Conservation (phyloP, 2,888 invertebrate species). For the Aphodius sticticus region DNA sequence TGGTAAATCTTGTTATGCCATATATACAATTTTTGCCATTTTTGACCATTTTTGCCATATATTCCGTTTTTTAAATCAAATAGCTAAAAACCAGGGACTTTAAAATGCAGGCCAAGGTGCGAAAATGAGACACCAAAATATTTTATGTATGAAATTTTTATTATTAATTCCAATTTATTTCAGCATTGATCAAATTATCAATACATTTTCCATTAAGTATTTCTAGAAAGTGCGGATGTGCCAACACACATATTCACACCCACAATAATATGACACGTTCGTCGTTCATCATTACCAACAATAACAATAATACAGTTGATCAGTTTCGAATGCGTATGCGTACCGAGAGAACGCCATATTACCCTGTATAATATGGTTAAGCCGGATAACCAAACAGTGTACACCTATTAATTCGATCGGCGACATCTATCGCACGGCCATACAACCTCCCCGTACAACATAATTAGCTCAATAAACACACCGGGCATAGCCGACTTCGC, state of each 20-base stretch:
- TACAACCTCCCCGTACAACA: neutral
- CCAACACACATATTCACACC: neutral
- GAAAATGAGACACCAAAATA: no score
- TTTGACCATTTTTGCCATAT: no score
- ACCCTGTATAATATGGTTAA: neutral
- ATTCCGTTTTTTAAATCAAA: no score
- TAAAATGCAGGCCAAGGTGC: no score
- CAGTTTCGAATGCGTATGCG: neutral
- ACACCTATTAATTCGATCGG: slow-evolving; percentile 4
- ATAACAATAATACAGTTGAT: neutral
- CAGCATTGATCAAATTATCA: neutral
- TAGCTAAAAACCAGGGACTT: no score
- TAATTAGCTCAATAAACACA: slow-evolving; percentile 4
- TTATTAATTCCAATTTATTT: neutral
- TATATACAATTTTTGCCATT: no score
- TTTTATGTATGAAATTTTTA: no score
- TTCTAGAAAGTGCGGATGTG: neutral
- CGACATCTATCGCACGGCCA: neutral
- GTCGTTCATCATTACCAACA: neutral
- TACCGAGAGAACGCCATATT: neutral
- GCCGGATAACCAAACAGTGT: neutral
- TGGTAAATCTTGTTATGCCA: no score
- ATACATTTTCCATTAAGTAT: neutral
- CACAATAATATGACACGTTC: neutral
- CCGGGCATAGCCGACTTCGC: neutral